Conservation (phyloP, 2,888 invertebrate species). For the Pristionchus maxplancki region DNA sequence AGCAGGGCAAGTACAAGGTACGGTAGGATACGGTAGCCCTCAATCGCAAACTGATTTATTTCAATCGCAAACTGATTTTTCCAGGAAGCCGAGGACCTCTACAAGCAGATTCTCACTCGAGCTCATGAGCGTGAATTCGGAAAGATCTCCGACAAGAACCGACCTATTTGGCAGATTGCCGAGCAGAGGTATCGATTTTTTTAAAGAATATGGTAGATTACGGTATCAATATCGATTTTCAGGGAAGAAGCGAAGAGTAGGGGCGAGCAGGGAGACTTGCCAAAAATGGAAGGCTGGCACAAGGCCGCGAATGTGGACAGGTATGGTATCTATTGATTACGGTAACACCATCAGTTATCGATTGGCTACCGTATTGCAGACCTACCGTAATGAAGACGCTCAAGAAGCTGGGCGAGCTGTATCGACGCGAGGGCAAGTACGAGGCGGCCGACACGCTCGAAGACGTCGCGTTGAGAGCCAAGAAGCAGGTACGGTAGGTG, state of each 20-base stretch:
- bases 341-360: no score
- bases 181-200: conserved; percentile 36
- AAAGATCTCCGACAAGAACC: conserved; percentile 89
- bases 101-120: conserved; percentile 90
- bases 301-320: conserved; percentile 96
- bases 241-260: conserved; percentile 40
- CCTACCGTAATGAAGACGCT: conserved; percentile 97
- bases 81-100: conserved; percentile 94
- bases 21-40: not conserved
- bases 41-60: no score
- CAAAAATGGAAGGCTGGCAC: conserved; percentile 87
- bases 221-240: not conserved
- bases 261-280: conserved; percentile 56
- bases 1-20: conserved; percentile 93
- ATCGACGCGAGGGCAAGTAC: conserved; percentile 98
- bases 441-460: conserved; percentile 99
- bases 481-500: conserved; percentile 88
- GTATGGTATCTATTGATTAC: conserved; percentile 48
- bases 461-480: conserved; percentile 95
- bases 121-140: conserved; percentile 96
- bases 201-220: not conserved
- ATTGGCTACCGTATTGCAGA: conserved; percentile 80
- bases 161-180: conserved; percentile 78
- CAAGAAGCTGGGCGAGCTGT: conserved; percentile 97
- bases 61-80: not conserved